These are phyloP conservation scores for Carettochelys insculpta DNA, from an alignment of 2,113 vertebrate species.

Conservation along the genomic window DNA sequence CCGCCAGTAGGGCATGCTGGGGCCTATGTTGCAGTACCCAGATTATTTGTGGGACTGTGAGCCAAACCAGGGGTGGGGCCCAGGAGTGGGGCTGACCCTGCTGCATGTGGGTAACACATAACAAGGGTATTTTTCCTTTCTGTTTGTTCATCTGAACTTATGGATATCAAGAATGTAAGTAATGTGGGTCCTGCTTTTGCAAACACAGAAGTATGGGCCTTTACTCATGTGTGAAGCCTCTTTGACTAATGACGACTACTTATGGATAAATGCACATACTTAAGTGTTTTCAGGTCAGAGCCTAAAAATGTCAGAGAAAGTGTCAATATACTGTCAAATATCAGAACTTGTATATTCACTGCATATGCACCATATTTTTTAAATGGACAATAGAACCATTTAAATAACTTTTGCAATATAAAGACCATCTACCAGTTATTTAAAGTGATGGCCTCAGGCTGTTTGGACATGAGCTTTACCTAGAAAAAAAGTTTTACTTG, in stretches of 20 bases:
- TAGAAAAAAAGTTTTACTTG: background rate
- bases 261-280: background rate
- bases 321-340: background rate
- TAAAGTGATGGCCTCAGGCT: background rate
- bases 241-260: background rate
- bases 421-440: background rate
- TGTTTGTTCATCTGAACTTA: background rate
- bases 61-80: no score
- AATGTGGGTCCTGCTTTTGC: background rate
- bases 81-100: no score
- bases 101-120: background rate
- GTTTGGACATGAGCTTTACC: background rate
- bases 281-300: background rate
- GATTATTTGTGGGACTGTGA: no score
- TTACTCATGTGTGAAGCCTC: background rate
- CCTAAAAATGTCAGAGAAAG: background rate
- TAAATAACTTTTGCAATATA: background rate
- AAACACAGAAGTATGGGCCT: background rate
- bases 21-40: no score
- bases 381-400: background rate
- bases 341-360: background rate
- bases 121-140: background rate
- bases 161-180: background rate
- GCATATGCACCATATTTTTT: background rate
- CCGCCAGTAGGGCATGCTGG: no score